Conservation (phyloP, 2,113 vertebrate species). For the Pteronura brasiliensis region DNA sequence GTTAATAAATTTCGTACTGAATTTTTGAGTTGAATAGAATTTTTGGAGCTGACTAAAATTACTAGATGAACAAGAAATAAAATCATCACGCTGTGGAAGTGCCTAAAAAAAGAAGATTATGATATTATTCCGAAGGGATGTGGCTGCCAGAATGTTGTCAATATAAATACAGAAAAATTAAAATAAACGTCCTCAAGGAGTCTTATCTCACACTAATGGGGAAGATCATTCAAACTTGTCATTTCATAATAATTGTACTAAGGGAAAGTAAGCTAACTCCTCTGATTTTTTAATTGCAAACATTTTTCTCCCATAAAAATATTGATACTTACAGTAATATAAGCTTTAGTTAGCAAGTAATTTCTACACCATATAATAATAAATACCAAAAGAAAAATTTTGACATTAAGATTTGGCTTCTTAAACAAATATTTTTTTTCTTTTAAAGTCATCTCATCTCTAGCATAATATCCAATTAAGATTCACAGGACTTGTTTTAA, state of each 20-base stretch:
- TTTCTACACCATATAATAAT: conserved; percentile 1
- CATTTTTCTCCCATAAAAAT: conserved; percentile 46
- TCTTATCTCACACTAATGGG: conserved; percentile 4
- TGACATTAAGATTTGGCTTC: background rate
- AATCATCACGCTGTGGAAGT: background rate
- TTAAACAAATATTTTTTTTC: conserved; percentile 30
- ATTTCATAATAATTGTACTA: conserved; percentile 18
- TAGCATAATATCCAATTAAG: conserved; percentile 32
- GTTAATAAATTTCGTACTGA: background rate
- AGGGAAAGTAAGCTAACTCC: conserved; percentile 6
- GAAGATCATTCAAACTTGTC: background rate
- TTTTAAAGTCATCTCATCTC: conserved; percentile 36
- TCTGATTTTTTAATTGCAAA: conserved; percentile 8
- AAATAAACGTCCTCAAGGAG: conserved; percentile 29
- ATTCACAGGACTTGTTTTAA: conserved; percentile 26
- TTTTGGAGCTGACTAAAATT: background rate
- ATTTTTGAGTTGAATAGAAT: background rate
- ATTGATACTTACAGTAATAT: background rate
- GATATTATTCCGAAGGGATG: conserved; percentile 3
- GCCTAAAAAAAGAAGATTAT: conserved; percentile 31
- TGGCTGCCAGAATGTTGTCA: conserved; percentile 43
- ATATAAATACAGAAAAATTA: conserved; percentile 42
- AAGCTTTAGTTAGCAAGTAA: conserved; percentile 33
- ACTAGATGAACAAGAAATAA: conserved; percentile 44
- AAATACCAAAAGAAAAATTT: conserved; percentile 22